Base-by-base conservation (phyloP, 1,140 invertebrate genomes). In the Scaptomyza graminum region DNA sequence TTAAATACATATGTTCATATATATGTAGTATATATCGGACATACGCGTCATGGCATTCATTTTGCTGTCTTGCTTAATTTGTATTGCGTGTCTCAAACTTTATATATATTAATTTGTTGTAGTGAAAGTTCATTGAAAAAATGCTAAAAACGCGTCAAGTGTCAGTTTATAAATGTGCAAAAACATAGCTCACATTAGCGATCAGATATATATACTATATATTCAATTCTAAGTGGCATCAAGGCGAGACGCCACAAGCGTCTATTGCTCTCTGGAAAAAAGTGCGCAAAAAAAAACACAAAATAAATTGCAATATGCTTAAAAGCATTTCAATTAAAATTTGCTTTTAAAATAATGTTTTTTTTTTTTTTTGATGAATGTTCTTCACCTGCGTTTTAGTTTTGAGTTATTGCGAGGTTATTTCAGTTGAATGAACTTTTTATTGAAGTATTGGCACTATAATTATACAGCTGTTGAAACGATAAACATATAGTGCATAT, bases 201-300 rank as follows among this genome's bases (percentile, higher is more conserved):
- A 37, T 37, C 34, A 12, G 1, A 37, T 11, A 11, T 9, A 37
- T 12, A 37, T 2, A 37, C 12, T 12, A 37, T 2, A 37, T 37
- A 37, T 41, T n/a, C 12, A 25, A 70, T 67, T 59, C 43, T 16
- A n/a, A 18, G 50, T 18, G 43, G 46, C 50, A 46, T 62, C 79
- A 82, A 82, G 76, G 76, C 80, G 69, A 84, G 76, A 76, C 31
- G 76, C 73, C 31, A 79, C 80, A 57, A 13, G 18, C 22, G 80
- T 76, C 67, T 79, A 73, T 83, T 84, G 80, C 71, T 79, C 80
- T 70, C 37, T 59, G 50, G 61, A 83, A 47, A 50, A 31, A 18
- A 18, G 41, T 74, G 51, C 41, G 47, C 55, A 52, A 74, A 62
- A 50, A 16, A 13, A 34, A 34, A 9, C 9, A 8, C 7, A 34